Evolutionary conservation across 2,888 invertebrate genomes (phyloP).

Genomic region (Catocala sponsa): DNA sequence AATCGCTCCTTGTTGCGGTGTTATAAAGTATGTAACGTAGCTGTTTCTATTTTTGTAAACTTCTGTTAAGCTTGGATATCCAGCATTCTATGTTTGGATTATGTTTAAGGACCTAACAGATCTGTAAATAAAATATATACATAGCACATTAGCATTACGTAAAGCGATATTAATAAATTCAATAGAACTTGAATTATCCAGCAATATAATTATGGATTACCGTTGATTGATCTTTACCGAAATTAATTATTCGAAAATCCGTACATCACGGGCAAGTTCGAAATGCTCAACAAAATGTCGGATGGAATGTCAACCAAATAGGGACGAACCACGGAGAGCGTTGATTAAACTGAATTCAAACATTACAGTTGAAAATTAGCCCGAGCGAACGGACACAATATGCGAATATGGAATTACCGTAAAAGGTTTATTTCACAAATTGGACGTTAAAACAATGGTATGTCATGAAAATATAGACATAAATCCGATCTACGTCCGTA

Average conservation of each 20-base stretch:
- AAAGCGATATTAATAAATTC: too few species aligned
- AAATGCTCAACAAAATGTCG: conserved; percentile 31
- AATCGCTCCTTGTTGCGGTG: too few species aligned
- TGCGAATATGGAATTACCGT: conserved; percentile 18
- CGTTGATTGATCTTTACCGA: not conserved
- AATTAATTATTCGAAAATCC: not conserved
- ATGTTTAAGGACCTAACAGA: too few species aligned
- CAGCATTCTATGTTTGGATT: too few species aligned
- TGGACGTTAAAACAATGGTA: conserved; percentile 26
- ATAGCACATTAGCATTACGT: too few species aligned
- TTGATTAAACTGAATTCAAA: conserved; percentile 42
- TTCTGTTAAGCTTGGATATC: too few species aligned
- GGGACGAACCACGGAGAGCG: conserved; percentile 17
- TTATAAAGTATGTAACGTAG: too few species aligned
- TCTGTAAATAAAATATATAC: too few species aligned
- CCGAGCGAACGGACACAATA: conserved; percentile 14
- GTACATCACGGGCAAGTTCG: conserved; percentile 16
- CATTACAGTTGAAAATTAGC: conserved; percentile 35
- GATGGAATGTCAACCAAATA: conserved; percentile 35
- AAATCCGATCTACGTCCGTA: conserved; percentile 15
- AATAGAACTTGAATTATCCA: too few species aligned
- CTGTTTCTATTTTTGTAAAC: too few species aligned
- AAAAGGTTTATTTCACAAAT: conserved; percentile 28
- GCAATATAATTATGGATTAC: too few species aligned
- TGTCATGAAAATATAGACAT: conserved; percentile 19